Conservation (phyloP, 2,888 invertebrate genomes). For the Cheilosia vernalis region DNA sequence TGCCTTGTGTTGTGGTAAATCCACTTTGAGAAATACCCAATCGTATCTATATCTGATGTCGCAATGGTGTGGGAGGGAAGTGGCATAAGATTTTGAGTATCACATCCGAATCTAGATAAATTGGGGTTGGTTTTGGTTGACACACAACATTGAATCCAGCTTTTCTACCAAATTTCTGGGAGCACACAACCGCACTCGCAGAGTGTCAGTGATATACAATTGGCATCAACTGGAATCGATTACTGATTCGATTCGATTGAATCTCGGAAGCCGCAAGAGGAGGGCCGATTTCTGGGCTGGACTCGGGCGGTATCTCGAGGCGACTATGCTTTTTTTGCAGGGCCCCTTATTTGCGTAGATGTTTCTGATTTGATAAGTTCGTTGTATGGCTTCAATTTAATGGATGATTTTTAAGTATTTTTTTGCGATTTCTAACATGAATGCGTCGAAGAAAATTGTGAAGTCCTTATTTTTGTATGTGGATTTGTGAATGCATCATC, state of each 20-base stretch:
- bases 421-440: too few relatives aligned
- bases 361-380: neutral
- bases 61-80: neutral
- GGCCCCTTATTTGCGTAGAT: neutral
- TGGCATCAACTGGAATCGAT: constrained; percentile 52
- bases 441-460: too few relatives aligned
- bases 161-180: neutral
- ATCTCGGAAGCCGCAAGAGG: constrained; percentile 17
- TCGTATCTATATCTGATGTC: neutral
- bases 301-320: neutral
- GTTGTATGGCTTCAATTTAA: too few relatives aligned
- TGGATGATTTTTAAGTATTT: too few relatives aligned
- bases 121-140: constrained; percentile 46
- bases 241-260: constrained; percentile 43
- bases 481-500: neutral
- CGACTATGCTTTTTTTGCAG: neutral
- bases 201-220: constrained; percentile 20
- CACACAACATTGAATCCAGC: constrained; percentile 22
- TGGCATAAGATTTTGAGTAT: constrained; percentile 15
- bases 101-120: constrained; percentile 56
- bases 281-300: constrained; percentile 16
- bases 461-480: neutral
- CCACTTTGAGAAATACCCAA: constrained; percentile 53
- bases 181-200: neutral
- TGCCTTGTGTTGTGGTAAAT: constrained; percentile 47